These are phyloP conservation scores for Erebia palarica DNA, from an alignment of 2,888 invertebrate genomes.

Conservation along the genomic window DNA sequence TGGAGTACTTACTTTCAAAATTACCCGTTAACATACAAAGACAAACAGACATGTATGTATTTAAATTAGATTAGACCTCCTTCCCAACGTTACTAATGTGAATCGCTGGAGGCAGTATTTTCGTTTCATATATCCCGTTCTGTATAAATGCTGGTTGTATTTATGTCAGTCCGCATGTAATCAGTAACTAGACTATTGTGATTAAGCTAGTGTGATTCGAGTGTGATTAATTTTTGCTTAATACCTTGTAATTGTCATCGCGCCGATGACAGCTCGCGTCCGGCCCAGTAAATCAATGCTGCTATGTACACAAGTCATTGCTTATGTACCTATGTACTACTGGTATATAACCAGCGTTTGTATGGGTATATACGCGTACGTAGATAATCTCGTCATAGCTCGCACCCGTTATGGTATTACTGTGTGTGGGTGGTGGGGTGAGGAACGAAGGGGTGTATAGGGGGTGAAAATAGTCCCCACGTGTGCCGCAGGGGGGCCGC, in stretches of 20 bases:
- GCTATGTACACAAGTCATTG: slow-evolving; percentile 74
- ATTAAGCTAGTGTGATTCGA: slow-evolving; percentile 32
- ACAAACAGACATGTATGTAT: background rate
- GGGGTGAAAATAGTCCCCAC: slow-evolving; percentile 51
- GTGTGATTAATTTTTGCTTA: slow-evolving; percentile 55
- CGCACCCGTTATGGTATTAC: slow-evolving; percentile 82
- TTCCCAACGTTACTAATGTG: too few relatives aligned
- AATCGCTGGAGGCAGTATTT: background rate
- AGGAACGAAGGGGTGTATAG: slow-evolving; percentile 42
- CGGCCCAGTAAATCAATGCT: slow-evolving; percentile 77
- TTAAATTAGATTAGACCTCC: background rate
- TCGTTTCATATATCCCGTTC: background rate
- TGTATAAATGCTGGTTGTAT: background rate
- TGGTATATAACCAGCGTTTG: slow-evolving; percentile 67
- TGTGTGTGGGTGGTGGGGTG: slow-evolving; percentile 66
- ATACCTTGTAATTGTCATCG: slow-evolving; percentile 64
- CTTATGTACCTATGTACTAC: slow-evolving; percentile 68
- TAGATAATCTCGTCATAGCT: slow-evolving; percentile 82
- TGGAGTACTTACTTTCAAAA: background rate
- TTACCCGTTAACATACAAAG: background rate
- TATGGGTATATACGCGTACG: slow-evolving; percentile 73
- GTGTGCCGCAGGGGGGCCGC: slow-evolving; percentile 69
- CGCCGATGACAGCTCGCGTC: slow-evolving; percentile 69
- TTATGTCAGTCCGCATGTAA: slow-evolving; percentile 11
- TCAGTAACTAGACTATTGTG: slow-evolving; percentile 24